Evolutionary conservation across 2,888 invertebrate genomes (phyloP).

Genomic region (Drosophila setosimentum): DNA sequence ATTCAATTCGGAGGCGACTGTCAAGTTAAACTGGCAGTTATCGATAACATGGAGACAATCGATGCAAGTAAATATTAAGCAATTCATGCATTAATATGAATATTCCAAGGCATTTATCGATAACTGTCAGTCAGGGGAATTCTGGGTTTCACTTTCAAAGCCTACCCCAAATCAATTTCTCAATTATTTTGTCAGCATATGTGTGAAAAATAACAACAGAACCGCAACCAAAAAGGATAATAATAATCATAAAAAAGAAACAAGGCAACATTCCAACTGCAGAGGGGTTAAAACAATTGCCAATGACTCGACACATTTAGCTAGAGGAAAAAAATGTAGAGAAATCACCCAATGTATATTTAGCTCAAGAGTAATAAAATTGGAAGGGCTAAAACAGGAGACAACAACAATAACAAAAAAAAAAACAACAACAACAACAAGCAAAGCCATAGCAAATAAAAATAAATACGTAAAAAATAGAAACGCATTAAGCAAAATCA

Average conservation of each 20-base stretch:
- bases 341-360: constrained; percentile 43
- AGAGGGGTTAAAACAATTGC: constrained; percentile 69
- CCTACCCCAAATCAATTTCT: constrained; percentile 32
- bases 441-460: constrained; percentile 68
- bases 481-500: constrained; percentile 79
- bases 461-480: constrained; percentile 69
- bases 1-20: constrained; percentile 36
- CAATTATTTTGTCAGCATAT: constrained; percentile 78
- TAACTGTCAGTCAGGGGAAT: not conserved
- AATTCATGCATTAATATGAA: not conserved
- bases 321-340: constrained; percentile 23
- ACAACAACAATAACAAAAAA: constrained; percentile 28
- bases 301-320: constrained; percentile 70
- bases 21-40: constrained; percentile 33
- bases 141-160: not conserved
- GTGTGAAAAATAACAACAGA: constrained; percentile 70
- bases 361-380: constrained; percentile 35
- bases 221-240: constrained; percentile 62
- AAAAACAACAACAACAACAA: constrained; percentile 10
- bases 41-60: constrained; percentile 38
- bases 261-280: not conserved
- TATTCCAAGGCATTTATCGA: constrained; percentile 14
- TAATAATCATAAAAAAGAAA: constrained; percentile 63
- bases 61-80: not conserved
- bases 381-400: constrained; percentile 43